Evolutionary conservation across 2,797 vertebrate genomes (phyloP), one percentile per base, ranked within the genome.

Genomic region (Coreius guichenoti): DNA sequence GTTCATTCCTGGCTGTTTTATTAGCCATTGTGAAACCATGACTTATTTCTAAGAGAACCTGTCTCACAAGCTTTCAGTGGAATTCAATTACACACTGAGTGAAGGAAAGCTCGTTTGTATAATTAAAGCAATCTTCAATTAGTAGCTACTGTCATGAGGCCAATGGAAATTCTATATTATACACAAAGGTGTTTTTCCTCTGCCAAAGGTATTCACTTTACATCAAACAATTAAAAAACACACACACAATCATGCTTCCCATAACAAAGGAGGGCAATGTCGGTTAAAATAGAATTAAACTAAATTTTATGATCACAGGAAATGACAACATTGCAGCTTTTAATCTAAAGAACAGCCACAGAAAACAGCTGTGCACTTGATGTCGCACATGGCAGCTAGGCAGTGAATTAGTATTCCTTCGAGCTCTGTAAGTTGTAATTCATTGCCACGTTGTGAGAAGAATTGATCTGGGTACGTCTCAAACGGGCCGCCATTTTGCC

Each of bases 101-200:
- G 65, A 63, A 58, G 11, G 31, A 82, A 81, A 68, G 76, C 70
- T 45, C 67, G 70, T 82, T 87, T 72, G 78, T 82, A 68, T 84
- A 84, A 78, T 86, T 82, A 86, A 81, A 68, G 65, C 67, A 65
- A 74, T 82, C 56, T 79, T 86, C 43, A 88, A 84, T 84, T 81
- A 82, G 54, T 33, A 84, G 65, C 81, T 83, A 51, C 72, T 77
- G 72, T 65, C n/a, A 63, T 21, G 72, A 83, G 82, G 23, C 58
- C 74, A 78, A 88, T 43, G 47, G 67, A 79, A 84, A 86, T 67
- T 78, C 56, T 78, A 65, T 54, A 84, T 86, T 68, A 51, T 33
- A 54, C 72, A 56, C 36, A 45, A 47, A 80, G 63, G 43, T 19
- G 47, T 63, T 83, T 21, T 54, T 86, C 51, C 84, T 43, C 17